Conservation (phyloP, 2,113 vertebrate genomes). For the Turdus rufiventris region DNA sequence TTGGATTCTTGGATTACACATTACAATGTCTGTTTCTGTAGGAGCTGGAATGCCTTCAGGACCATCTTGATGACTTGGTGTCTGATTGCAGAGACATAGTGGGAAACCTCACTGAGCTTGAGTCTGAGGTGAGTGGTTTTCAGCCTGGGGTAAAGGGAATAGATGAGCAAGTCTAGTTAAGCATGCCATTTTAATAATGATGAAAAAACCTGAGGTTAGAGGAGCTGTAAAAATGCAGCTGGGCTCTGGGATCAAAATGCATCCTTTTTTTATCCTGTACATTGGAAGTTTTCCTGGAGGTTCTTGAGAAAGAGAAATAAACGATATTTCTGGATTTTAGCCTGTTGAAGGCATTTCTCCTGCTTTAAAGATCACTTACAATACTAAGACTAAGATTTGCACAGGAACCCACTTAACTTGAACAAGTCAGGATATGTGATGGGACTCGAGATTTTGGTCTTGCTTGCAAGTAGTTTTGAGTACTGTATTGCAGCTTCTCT, state of each 20-base stretch:
- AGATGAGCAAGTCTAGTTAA: background rate
- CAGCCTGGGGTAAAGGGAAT: background rate
- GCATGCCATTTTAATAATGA: background rate
- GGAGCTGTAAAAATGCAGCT: background rate
- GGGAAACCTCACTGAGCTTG: conserved; percentile 92
- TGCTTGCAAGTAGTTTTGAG: background rate
- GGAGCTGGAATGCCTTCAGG: conserved; percentile 97
- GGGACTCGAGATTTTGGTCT: background rate
- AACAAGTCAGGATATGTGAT: background rate
- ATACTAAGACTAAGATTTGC: background rate
- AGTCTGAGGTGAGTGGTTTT: conserved; percentile 84
- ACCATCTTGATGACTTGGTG: conserved; percentile 91
- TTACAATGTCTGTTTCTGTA: conserved; percentile 29
- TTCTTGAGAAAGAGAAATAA: background rate
- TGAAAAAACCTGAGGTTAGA: background rate
- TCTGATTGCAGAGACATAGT: conserved; percentile 89
- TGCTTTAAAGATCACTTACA: background rate
- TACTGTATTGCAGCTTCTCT: background rate
- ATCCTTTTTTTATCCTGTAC: background rate
- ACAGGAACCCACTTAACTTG: background rate
- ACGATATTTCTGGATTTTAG: background rate
- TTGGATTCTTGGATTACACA: background rate
- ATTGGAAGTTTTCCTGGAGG: background rate
- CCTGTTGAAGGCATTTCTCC: background rate
- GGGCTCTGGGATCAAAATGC: background rate